Base-by-base conservation (phyloP, 2,113 vertebrate species). In the Pelobates fuscus region DNA sequence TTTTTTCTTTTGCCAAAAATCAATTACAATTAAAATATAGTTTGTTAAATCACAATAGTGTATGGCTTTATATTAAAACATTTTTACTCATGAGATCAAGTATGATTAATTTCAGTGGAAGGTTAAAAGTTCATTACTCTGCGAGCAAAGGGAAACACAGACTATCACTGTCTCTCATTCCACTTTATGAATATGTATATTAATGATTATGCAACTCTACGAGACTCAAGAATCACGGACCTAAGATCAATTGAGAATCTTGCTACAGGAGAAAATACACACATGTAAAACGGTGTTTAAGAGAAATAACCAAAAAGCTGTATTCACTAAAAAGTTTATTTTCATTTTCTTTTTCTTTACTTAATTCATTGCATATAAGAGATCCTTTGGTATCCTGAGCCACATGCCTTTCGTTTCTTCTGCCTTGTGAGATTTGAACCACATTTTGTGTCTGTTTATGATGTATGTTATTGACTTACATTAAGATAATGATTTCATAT, bases 1-100 rank as follows among this genome's bases (percentile, higher is more conserved):
- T 59, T n/a, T n/a, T 87, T 84, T 84, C 55, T 85, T 87, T 88
- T 75, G 73, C 70, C 86, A 86, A 69, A 87, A 89, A 89, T 91
- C 88, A 90, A 89, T 90, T 90, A 88, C 88, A 90, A 90, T 88
- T 90, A 91, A 90, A 90, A 85, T 78, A 85, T 79, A 85, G 82
- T 88, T 89, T 87, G 82, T 80, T 80, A 84, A 87, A 80, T 80
- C 87, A 87, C 87, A 32, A 70, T 20, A 78, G 88, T 86, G 73
- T 75, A 83, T 87, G 84, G 81, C 81, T 89, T 82, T 80, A 83
- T 55, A 72, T 83, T 88, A 84, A 88, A 89, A 90, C 85, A 86
- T 84, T 87, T 84, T 89, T 82, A 81, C 86, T 90, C 87, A 80
- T 57, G 81, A 89, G 86, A 88, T 84, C 79, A 89, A 89, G 80